phyloP scores from a whole-genome alignment of 2,888 invertebrate genomes.

The Blastobasis lacticolella region DNA sequence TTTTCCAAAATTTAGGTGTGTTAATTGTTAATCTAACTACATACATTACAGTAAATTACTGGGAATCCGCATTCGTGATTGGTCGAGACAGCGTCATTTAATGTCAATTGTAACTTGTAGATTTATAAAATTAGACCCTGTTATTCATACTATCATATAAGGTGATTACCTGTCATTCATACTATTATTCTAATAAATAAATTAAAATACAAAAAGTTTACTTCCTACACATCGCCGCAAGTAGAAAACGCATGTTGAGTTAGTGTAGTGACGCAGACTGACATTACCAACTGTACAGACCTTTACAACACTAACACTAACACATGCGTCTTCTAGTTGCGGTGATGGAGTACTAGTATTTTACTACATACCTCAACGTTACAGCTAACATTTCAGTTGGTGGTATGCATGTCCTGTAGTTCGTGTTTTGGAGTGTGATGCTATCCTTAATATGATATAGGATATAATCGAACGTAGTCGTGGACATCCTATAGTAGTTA shows the following conservation, averaged over 20 bases:
- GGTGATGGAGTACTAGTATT: background rate
- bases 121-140: too few relatives aligned
- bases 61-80: too few relatives aligned
- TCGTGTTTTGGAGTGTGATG: constrained; percentile 6
- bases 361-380: background rate
- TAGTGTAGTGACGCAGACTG: too few relatives aligned
- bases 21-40: background rate
- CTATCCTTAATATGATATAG: constrained; percentile 5
- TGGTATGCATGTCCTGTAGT: background rate
- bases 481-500: constrained; percentile 7
- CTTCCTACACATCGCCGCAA: too few relatives aligned
- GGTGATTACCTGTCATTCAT: background rate
- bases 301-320: too few relatives aligned
- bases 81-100: too few relatives aligned
- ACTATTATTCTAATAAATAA: background rate
- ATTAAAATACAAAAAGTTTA: background rate
- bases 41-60: too few relatives aligned
- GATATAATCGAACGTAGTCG: constrained; percentile 10
- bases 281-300: too few relatives aligned
- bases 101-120: too few relatives aligned
- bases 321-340: too few relatives aligned
- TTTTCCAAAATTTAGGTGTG: background rate
- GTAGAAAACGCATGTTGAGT: too few relatives aligned
- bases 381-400: constrained; percentile 1
- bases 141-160: too few relatives aligned